phyloP scores from a whole-genome alignment of 2,797 vertebrate genomes.

The Emys orbicularis region DNA sequence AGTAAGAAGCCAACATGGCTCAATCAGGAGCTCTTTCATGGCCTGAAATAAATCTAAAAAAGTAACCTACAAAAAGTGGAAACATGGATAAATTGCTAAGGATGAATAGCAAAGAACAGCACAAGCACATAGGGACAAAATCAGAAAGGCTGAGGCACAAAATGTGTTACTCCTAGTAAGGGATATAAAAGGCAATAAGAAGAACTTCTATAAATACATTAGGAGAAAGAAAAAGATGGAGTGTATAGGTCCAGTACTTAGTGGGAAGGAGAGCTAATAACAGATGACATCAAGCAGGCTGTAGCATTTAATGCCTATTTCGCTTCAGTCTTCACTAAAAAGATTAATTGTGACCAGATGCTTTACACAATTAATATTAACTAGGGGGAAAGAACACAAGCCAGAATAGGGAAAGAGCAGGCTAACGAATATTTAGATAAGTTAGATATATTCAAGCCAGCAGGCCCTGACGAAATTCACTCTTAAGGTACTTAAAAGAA shows the following conservation, averaged over 20 bases:
- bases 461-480: neutral
- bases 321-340: neutral
- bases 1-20: neutral
- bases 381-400: neutral
- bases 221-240: neutral
- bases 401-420: neutral
- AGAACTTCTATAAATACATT: neutral
- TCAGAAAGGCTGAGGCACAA: neutral
- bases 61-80: neutral
- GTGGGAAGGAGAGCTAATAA: neutral
- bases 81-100: neutral
- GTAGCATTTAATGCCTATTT: neutral
- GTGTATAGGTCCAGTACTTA: neutral
- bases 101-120: neutral
- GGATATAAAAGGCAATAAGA: neutral
- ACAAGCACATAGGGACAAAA: neutral
- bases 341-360: neutral
- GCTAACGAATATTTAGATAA: neutral
- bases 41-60: neutral
- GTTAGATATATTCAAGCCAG: neutral
- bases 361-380: neutral
- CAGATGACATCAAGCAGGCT: neutral
- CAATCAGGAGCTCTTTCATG: neutral
- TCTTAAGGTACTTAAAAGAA: neutral
- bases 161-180: neutral